A percentile compares a stretch with the other conserved stretches of the same genome.
These are phyloP conservation scores for Rousettus madagascariensis DNA, from an alignment of 2,797 vertebrate genomes.

Conservation along the genomic window DNA sequence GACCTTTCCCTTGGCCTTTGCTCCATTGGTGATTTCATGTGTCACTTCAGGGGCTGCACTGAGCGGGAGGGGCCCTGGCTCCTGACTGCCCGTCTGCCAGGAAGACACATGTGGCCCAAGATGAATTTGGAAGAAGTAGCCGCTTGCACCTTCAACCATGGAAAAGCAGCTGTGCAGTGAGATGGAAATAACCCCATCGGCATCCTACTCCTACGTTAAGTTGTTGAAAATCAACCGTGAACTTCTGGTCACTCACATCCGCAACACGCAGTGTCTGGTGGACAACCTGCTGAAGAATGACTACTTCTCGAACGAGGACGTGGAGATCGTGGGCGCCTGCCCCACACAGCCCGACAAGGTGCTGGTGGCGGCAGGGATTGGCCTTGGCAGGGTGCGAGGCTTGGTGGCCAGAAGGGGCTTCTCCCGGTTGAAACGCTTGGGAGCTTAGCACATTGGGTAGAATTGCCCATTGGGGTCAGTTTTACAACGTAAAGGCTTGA, in stretches of 20 bases:
- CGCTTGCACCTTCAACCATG: conserved; percentile 75
- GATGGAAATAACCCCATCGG: neutral
- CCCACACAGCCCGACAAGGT: conserved; percentile 93
- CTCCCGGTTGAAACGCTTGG: neutral
- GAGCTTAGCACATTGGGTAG: neutral
- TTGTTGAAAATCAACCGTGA: conserved; percentile 90
- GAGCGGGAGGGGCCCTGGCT: neutral
- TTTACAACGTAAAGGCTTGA: neutral
- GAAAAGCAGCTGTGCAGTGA: conserved; percentile 70
- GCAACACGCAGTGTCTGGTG: conserved; percentile 91
- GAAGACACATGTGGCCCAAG: conserved; percentile 30
- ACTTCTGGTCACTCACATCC: conserved; percentile 88
- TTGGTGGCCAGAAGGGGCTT: neutral
- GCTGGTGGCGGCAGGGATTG: accelerated
- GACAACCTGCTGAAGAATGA: conserved; percentile 90
- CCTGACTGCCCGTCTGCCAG: neutral
- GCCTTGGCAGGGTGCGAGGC: neutral
- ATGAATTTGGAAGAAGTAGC: conserved; percentile 74
- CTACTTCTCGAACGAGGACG: conserved; percentile 93
- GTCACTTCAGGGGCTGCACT: conserved; percentile 19
- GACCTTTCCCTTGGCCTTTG: neutral
- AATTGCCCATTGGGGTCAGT: neutral
- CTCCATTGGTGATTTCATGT: neutral
- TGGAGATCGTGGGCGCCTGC: conserved; percentile 89
- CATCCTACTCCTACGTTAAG: conserved; percentile 61